Percentiles rank a stretch among this genome's conserved stretches.
Conservation (phyloP, 2,797 vertebrate species). For the Intellagama lesueurii region DNA sequence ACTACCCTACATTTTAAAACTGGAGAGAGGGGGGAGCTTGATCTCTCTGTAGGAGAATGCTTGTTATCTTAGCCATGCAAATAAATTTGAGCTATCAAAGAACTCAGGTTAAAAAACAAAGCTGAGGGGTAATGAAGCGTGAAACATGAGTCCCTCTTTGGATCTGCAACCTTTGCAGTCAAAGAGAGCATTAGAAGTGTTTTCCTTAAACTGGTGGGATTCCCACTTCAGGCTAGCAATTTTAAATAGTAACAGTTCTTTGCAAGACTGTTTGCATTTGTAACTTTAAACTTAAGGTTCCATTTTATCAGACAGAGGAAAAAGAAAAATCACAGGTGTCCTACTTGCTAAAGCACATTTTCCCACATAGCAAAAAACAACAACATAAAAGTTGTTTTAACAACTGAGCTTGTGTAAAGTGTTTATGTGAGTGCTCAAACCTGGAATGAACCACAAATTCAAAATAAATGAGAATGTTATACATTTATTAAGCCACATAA, state of each 20-base stretch:
- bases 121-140: background rate
- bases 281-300: background rate
- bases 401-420: background rate
- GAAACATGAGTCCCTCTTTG: background rate
- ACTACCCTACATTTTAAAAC: too few relatives aligned
- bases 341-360: background rate
- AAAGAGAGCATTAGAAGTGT: background rate
- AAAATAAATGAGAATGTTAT: background rate
- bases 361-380: background rate
- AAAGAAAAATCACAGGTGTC: background rate
- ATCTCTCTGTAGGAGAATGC: background rate
- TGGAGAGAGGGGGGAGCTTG: too few relatives aligned
- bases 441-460: background rate
- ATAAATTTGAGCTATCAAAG: background rate
- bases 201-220: background rate
- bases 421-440: background rate
- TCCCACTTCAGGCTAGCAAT: background rate
- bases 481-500: background rate
- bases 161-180: background rate
- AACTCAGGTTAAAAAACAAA: background rate
- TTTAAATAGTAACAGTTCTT: background rate
- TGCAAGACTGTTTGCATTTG: background rate
- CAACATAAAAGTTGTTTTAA: background rate
- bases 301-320: too few relatives aligned
- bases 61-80: background rate